A percentile compares a stretch with the other conserved stretches of the same genome.
Evolutionary conservation across 2,113 vertebrate species (phyloP).

Genomic region (Sarotherodon lohbergeri): DNA sequence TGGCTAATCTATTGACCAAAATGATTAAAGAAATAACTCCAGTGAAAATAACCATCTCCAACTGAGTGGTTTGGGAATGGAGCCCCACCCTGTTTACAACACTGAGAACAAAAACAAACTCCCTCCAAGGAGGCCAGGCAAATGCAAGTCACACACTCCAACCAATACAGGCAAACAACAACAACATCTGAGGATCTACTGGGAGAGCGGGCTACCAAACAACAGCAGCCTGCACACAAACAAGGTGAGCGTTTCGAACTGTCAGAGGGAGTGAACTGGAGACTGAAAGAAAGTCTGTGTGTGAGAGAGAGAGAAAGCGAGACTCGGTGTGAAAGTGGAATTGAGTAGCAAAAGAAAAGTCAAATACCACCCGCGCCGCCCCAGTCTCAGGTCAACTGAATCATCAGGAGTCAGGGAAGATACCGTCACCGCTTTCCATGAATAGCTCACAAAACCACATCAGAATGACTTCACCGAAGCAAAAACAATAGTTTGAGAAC

Average conservation of each 20-base stretch:
- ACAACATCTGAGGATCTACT: constrained; percentile 50
- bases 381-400: constrained; percentile 57
- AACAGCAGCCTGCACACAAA: constrained; percentile 41
- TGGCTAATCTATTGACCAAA: constrained; percentile 39
- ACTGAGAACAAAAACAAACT: constrained; percentile 65
- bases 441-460: constrained; percentile 48
- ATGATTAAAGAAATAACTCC: constrained; percentile 44
- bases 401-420: constrained; percentile 53
- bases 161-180: constrained; percentile 64
- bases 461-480: constrained; percentile 46
- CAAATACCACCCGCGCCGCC: constrained; percentile 15
- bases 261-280: background rate
- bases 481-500: constrained; percentile 26
- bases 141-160: constrained; percentile 60
- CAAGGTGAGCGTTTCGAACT: constrained; percentile 27
- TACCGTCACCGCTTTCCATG: constrained; percentile 37
- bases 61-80: constrained; percentile 50
- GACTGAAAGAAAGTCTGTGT: background rate
- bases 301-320: constrained; percentile 4
- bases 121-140: constrained; percentile 59
- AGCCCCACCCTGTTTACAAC: constrained; percentile 60
- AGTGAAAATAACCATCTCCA: constrained; percentile 54
- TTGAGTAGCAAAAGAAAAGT: constrained; percentile 33
- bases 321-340: constrained; percentile 37
- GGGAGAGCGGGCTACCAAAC: constrained; percentile 51